Conservation (phyloP, 2,888 invertebrate genomes). For the Nesidiocoris tenuis region DNA sequence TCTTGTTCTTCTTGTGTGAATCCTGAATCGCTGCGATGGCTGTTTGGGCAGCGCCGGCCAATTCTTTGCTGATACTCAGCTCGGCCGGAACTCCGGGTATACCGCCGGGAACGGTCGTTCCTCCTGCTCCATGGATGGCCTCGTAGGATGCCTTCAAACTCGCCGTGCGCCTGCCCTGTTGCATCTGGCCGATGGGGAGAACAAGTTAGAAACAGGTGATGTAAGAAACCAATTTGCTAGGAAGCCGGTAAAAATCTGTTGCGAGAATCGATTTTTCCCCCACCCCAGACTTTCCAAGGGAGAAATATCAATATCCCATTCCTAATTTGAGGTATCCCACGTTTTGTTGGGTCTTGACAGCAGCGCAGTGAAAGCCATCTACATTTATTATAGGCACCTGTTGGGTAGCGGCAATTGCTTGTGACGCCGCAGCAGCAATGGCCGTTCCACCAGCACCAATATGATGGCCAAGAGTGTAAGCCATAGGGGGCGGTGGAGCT, state of each 20-base stretch:
- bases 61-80: conserved; percentile 68
- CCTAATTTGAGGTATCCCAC: too few species aligned
- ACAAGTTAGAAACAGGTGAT: background rate
- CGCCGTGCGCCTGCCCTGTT: conserved; percentile 88
- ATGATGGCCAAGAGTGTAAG: conserved; percentile 71
- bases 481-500: conserved; percentile 55
- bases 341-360: too few species aligned
- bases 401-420: conserved; percentile 94
- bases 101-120: conserved; percentile 53
- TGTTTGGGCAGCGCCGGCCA: conserved; percentile 71
- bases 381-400: too few species aligned
- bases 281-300: too few species aligned
- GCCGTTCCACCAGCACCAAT: conserved; percentile 84
- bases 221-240: background rate
- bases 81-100: conserved; percentile 57
- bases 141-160: conserved; percentile 94
- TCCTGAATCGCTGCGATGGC: conserved; percentile 69
- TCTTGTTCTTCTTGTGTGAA: conserved; percentile 62
- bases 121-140: conserved; percentile 69
- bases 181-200: too few species aligned
- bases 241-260: too few species aligned
- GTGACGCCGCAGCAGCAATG: conserved; percentile 90
- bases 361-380: too few species aligned
- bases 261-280: too few species aligned
- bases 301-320: too few species aligned